phyloP scores from a whole-genome alignment of 2,888 invertebrate species.

The Drosophila formosana region DNA sequence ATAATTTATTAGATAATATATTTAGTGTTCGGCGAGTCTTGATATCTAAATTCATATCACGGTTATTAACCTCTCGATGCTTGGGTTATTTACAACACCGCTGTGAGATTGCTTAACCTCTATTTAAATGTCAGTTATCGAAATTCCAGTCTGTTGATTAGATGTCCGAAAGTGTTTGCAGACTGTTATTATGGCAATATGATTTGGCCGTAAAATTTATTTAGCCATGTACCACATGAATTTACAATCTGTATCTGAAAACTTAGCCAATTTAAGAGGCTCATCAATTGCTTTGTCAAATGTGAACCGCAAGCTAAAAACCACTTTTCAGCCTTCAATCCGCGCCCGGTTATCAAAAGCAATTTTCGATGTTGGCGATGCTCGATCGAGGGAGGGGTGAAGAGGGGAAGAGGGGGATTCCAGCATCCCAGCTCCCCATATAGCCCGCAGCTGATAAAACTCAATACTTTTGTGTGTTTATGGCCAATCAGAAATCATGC shows the following conservation, averaged over 20 bases:
- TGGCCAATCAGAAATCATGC: slow-evolving; percentile 80
- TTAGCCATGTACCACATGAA: slow-evolving; percentile 35
- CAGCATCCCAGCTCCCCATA: slow-evolving; percentile 48
- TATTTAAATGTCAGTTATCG: slow-evolving; percentile 32
- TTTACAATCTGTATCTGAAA: slow-evolving; percentile 35
- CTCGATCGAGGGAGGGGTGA: background rate
- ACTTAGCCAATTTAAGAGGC: slow-evolving; percentile 60
- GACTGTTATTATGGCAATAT: slow-evolving; percentile 49
- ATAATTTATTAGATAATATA: slow-evolving; percentile 12
- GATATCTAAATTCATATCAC: slow-evolving; percentile 10
- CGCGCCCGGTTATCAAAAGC: slow-evolving; percentile 75
- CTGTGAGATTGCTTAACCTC: slow-evolving; percentile 4
- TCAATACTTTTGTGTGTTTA: slow-evolving; percentile 80
- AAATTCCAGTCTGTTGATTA: slow-evolving; percentile 42
- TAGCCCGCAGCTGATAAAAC: slow-evolving; percentile 80
- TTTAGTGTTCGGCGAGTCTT: background rate
- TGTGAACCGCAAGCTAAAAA: slow-evolving; percentile 69
- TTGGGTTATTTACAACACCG: slow-evolving; percentile 7
- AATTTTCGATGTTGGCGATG: slow-evolving; percentile 56
- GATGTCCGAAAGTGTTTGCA: slow-evolving; percentile 39
- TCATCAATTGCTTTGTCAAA: slow-evolving; percentile 79
- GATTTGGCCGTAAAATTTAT: slow-evolving; percentile 47
- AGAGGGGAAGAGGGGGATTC: background rate
- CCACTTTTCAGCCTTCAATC: slow-evolving; percentile 72
- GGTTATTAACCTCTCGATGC: slow-evolving; percentile 14